phyloP scores from a whole-genome alignment of 2,113 vertebrate species.

The Stictonetta naevosa region DNA sequence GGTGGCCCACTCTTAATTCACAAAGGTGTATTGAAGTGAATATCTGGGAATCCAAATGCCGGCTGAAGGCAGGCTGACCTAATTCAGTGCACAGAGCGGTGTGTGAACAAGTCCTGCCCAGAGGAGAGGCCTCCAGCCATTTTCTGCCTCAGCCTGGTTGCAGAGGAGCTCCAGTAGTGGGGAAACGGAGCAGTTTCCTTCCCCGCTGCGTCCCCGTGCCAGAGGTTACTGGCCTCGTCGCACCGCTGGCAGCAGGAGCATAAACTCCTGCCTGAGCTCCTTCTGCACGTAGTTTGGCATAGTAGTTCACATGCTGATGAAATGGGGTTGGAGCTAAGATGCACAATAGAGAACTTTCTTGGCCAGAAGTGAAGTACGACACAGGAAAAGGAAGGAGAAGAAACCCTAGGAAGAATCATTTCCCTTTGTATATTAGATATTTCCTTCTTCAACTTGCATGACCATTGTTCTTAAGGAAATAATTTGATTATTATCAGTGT shows the following conservation, averaged over 20 bases:
- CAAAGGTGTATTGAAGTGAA: not conserved
- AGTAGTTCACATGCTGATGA: constrained; percentile 19
- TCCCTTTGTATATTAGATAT: not conserved
- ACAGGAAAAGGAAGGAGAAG: not conserved
- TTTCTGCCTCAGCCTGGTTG: not conserved
- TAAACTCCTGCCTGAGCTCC: constrained; percentile 23
- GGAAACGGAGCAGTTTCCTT: not conserved
- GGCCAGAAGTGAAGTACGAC: not conserved
- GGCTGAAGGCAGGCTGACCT: not conserved
- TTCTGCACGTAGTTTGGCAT: constrained; percentile 16
- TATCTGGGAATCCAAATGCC: not conserved
- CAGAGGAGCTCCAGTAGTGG: not conserved
- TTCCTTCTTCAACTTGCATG: not conserved
- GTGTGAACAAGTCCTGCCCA: not conserved
- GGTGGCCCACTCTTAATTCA: not conserved
- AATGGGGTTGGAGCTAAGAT: constrained; percentile 13
- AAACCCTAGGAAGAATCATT: not conserved
- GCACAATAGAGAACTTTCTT: not conserved
- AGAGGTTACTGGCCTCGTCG: not conserved
- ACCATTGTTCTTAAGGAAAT: not conserved
- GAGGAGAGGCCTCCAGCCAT: not conserved
- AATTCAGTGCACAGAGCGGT: not conserved
- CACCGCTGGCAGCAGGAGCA: constrained; percentile 44
- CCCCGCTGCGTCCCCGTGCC: not conserved
- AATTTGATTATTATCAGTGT: not conserved